These are phyloP conservation scores for Caligus rogercresseyi DNA, from an alignment of 1,140 invertebrate genomes.

Conservation along the genomic window DNA sequence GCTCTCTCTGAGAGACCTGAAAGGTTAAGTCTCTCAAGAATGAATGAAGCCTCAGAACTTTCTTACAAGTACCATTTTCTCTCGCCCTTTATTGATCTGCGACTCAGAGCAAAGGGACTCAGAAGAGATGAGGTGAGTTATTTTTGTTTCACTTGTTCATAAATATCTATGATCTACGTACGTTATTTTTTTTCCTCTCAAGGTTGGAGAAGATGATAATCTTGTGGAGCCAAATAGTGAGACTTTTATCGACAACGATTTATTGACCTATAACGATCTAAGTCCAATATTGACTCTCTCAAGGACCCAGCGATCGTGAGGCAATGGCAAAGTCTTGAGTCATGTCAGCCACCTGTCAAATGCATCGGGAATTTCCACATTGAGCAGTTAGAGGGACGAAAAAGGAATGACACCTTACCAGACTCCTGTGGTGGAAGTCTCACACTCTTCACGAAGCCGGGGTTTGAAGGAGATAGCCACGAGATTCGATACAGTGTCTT, in stretches of 20 bases:
- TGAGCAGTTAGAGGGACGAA: not conserved
- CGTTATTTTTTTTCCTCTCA: no score
- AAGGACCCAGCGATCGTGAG: not conserved
- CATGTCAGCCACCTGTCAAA: not conserved
- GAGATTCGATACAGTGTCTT: not conserved
- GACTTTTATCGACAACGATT: not conserved
- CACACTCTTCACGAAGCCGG: slow-evolving; percentile 1
- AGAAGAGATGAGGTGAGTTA: not conserved
- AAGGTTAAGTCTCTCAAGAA: not conserved
- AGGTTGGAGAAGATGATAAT: not conserved
- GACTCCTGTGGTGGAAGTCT: slow-evolving; percentile 3
- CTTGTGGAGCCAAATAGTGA: not conserved
- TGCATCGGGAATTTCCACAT: slow-evolving; percentile 2
- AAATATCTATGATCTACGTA: no score
- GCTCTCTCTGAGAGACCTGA: not conserved
- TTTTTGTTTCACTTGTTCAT: no score
- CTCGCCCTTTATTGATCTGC: not conserved
- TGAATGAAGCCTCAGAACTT: not conserved
- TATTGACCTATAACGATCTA: slow-evolving; percentile 12
- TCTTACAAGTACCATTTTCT: not conserved
- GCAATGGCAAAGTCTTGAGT: slow-evolving; percentile 2
- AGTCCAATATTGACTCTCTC: slow-evolving; percentile 1
- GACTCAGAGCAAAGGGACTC: not conserved
- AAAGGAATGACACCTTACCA: not conserved
- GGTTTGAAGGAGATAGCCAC: not conserved